Conservation (phyloP, 2,113 vertebrate genomes). For the Nestor notabilis region DNA sequence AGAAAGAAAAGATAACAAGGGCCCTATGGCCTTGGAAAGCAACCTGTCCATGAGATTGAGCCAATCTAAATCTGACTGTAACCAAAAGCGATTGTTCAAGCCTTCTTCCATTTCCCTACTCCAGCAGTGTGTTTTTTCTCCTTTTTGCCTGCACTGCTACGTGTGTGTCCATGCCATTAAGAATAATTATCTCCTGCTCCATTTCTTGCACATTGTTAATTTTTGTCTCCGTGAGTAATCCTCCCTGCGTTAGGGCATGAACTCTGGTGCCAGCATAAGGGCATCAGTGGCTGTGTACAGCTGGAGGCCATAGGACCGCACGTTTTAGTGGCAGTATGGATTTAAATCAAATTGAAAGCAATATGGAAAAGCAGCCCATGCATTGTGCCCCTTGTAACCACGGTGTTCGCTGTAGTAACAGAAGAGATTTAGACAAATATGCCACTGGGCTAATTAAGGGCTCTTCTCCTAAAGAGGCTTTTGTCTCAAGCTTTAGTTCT, state of each 20-base stretch:
- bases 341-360: neutral
- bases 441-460: neutral
- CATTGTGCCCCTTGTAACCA: neutral
- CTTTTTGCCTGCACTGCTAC: neutral
- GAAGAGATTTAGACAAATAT: neutral
- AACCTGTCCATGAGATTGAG: neutral
- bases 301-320: neutral
- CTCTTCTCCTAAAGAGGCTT: conserved; percentile 19
- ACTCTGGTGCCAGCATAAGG: neutral
- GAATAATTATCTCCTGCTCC: neutral
- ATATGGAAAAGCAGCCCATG: neutral
- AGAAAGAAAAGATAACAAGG: neutral
- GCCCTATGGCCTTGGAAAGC: neutral
- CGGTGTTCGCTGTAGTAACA: neutral
- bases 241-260: neutral
- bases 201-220: neutral
- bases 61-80: neutral
- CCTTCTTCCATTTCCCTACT: neutral
- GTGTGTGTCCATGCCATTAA: neutral
- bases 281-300: fast-evolving
- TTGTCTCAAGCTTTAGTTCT: neutral
- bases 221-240: neutral
- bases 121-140: fast-evolving
- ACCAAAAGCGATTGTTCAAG: neutral
- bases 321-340: neutral